Conservation (phyloP, 2,888 invertebrate species). For the Chalcis sispes region DNA sequence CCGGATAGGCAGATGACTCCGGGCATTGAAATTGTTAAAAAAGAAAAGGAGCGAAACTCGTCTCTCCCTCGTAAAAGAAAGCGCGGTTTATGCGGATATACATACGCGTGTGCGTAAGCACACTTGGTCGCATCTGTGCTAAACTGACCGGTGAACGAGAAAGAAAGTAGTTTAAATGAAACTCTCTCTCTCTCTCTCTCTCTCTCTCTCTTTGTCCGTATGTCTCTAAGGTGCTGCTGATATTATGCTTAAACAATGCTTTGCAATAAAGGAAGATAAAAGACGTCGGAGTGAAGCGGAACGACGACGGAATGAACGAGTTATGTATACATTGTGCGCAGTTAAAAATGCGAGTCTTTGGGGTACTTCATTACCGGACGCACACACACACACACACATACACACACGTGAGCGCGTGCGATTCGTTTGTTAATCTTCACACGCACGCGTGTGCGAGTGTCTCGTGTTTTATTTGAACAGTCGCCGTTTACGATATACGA, state of each 20-base stretch:
- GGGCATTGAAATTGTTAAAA: too few species aligned
- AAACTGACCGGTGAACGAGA: neutral
- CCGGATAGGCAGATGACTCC: constrained; percentile 50
- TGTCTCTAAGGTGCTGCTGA: constrained; percentile 36
- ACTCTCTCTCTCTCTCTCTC: too few species aligned
- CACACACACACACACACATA: neutral
- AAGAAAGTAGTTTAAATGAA: too few species aligned
- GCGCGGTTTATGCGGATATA: neutral
- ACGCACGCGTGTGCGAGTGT: neutral
- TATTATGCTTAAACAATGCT: constrained; percentile 25
- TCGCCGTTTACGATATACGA: too few species aligned
- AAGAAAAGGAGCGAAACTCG: constrained; percentile 27
- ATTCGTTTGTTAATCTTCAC: neutral
- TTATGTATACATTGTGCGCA: constrained; percentile 24
- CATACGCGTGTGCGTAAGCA: neutral
- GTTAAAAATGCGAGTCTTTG: constrained; percentile 4
- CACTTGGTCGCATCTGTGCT: too few species aligned
- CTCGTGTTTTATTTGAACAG: too few species aligned
- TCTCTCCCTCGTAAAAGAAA: constrained; percentile 1
- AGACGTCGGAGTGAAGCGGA: neutral
- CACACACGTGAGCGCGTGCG: neutral
- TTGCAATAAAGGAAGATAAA: neutral
- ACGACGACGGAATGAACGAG: constrained; percentile 2
- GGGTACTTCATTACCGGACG: neutral
- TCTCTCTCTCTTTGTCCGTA: too few species aligned